These are phyloP conservation scores for Lasius platythorax DNA, from an alignment of 2,888 invertebrate species.

Conservation along the genomic window DNA sequence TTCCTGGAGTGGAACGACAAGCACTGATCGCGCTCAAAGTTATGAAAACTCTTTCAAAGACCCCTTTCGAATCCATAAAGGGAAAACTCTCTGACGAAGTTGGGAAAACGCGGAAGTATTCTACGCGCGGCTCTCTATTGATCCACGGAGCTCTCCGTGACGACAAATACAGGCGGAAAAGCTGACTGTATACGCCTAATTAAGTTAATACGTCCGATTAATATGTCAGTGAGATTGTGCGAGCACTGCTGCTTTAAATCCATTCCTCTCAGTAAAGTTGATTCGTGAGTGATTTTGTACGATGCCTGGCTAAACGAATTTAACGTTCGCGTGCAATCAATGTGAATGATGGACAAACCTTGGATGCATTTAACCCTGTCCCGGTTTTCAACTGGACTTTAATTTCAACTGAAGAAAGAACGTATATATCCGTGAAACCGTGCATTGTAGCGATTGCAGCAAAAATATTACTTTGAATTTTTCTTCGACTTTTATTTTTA, in stretches of 20 bases:
- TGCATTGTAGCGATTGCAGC: neutral
- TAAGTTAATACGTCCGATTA: slow-evolving; percentile 77
- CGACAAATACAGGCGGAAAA: slow-evolving; percentile 53
- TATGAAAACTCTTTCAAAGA: slow-evolving; percentile 34
- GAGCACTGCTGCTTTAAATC: slow-evolving; percentile 9
- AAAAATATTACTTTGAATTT: slow-evolving; percentile 15
- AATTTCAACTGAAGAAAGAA: slow-evolving; percentile 20
- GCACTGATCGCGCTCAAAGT: slow-evolving; percentile 35
- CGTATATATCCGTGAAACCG: neutral
- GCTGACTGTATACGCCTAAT: slow-evolving; percentile 68
- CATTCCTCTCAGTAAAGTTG: slow-evolving; percentile 15
- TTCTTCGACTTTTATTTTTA: neutral
- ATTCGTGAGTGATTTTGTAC: slow-evolving; percentile 22
- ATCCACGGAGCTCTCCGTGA: slow-evolving; percentile 47
- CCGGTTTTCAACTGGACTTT: slow-evolving; percentile 38
- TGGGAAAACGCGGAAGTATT: slow-evolving; percentile 46
- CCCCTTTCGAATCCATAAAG: slow-evolving; percentile 30
- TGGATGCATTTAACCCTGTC: slow-evolving; percentile 48
- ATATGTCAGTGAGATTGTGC: slow-evolving; percentile 70
- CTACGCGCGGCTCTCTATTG: slow-evolving; percentile 54
- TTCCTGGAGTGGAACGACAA: slow-evolving; percentile 32
- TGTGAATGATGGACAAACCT: slow-evolving; percentile 42
- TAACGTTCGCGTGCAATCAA: slow-evolving; percentile 42
- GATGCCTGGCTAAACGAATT: slow-evolving; percentile 30
- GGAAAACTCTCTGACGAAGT: slow-evolving; percentile 1